These are phyloP conservation scores for Gallinago undulata DNA, from an alignment of 2,113 vertebrate species.

Conservation along the genomic window DNA sequence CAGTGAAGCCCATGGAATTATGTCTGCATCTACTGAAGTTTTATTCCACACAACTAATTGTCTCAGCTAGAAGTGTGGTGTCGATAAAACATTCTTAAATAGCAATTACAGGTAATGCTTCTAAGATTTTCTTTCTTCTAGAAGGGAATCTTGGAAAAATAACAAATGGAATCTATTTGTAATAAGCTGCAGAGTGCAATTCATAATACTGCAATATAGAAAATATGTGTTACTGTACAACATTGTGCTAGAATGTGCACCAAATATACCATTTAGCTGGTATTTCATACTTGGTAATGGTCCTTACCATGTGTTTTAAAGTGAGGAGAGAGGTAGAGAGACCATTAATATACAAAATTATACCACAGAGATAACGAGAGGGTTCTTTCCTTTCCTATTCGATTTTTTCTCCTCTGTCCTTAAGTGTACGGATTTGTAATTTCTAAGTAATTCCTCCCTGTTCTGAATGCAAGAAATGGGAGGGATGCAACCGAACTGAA, in stretches of 20 bases:
- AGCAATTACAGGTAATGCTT: slow-evolving; percentile 3
- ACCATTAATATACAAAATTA: background rate
- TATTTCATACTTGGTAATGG: background rate
- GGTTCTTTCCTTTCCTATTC: background rate
- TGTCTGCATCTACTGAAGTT: background rate
- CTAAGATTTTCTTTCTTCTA: background rate
- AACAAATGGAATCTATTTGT: background rate
- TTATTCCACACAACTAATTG: background rate
- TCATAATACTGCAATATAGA: background rate
- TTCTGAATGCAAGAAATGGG: background rate
- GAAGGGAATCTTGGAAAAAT: background rate
- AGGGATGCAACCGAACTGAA: background rate
- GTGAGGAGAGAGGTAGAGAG: background rate
- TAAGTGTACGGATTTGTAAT: background rate
- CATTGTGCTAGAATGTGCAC: background rate
- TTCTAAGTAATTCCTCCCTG: background rate
- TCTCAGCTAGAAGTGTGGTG: background rate
- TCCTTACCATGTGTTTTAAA: background rate
- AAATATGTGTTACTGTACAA: background rate
- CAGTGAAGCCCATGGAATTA: background rate
- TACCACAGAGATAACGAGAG: background rate
- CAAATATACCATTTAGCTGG: background rate
- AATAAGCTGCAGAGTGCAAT: background rate
- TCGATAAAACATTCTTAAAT: slow-evolving; percentile 5
- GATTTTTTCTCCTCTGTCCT: background rate